Base-by-base conservation (phyloP, 92 coral and sea anemone genomes). In the Umimayanthus chanpuru region DNA sequence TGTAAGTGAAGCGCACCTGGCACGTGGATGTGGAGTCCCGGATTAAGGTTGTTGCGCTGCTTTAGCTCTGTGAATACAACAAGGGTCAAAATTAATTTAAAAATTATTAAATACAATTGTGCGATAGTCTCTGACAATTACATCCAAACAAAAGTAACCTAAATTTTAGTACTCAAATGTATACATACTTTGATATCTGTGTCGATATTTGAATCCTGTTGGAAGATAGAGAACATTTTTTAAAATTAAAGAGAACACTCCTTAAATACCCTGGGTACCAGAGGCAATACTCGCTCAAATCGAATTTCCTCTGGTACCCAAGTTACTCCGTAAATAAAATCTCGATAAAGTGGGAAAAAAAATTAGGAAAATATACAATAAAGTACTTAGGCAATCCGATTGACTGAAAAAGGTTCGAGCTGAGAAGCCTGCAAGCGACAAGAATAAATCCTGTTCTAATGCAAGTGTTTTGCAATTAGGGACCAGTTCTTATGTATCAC, bases 1-100 rank as follows among this genome's bases (percentile, higher is more conserved):
- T 6, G 47, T n/a, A 21, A 20, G 49, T 28, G 21, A 80, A 29
- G 36, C 84, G n/a, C 71, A 94, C 98, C 98, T 91, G 98, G 96
- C 49, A 94, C 92, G 66, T 85, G 93, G 68, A 94, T 91, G 53
- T 94, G 93, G 12, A 94, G 83, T 78, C 94, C 98, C 71, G 92
- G 89, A 77, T 94, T 93, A 39, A 85, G 86, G 23, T 79, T 47
- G 55, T 88, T 82, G 23, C 79, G 91, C 30, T 91, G 87, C 53
- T 83, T 83, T 14, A 44, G 56, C 40, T 70, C 87, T 83, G 77
- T 44, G 44, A 82, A 68, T 25, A 47, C 18, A 36, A 20, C n/a
- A 75, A 75, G 9, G 49, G 20, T 43, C 28, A 32, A 18, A 36
- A 36, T 75, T 5, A 6, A 20, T 39, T 16, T 2, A 21, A 30